phyloP scores from a whole-genome alignment of 2,113 vertebrate species.

The Apteryx mantelli region DNA sequence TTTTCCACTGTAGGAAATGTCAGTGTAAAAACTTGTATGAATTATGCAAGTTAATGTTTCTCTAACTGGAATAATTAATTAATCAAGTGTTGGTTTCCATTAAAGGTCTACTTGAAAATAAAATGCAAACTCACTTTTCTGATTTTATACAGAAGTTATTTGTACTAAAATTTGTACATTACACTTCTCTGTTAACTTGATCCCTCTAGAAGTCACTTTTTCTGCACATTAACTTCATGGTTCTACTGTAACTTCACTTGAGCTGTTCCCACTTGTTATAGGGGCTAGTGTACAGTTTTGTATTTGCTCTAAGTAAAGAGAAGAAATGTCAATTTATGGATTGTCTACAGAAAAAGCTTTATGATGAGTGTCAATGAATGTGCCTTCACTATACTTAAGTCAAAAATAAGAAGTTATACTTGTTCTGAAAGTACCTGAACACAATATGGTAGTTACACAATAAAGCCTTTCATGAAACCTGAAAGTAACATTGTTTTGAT shows the following conservation, averaged over 20 bases:
- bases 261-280: neutral
- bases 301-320: neutral
- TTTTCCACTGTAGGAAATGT: neutral
- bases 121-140: neutral
- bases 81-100: neutral
- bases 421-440: neutral
- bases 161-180: constrained; percentile 56
- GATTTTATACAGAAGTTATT: constrained; percentile 4
- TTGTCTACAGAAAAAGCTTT: constrained; percentile 11
- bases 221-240: neutral
- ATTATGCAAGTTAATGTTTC: neutral
- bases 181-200: neutral
- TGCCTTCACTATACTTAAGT: constrained; percentile 61
- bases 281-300: neutral
- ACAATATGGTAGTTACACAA: constrained; percentile 28
- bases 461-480: constrained; percentile 56
- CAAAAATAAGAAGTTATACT: neutral
- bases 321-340: neutral
- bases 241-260: neutral
- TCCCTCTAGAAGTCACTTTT: neutral
- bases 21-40: neutral
- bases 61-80: neutral
- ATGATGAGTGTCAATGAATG: constrained; percentile 18
- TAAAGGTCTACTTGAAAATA: constrained; percentile 14
- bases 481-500: accelerated